These are phyloP conservation scores for Pyrrhia umbra DNA, from an alignment of 2,888 invertebrate species.

Conservation along the genomic window DNA sequence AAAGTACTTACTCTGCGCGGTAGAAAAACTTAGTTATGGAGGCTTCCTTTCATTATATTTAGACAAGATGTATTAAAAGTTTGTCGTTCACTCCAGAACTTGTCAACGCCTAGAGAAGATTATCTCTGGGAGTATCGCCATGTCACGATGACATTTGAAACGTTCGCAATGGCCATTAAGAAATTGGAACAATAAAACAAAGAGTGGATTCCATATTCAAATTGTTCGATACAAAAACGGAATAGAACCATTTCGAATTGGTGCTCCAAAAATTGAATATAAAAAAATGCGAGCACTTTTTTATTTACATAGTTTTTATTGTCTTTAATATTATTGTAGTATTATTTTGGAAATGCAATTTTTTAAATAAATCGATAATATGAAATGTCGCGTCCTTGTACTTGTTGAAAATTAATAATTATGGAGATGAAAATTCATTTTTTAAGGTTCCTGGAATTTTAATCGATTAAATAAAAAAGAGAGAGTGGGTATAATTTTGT, in stretches of 20 bases:
- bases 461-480: too few relatives aligned
- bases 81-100: slow-evolving; percentile 16
- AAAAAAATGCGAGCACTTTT: background rate
- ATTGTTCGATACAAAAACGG: background rate
- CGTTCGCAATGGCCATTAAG: slow-evolving; percentile 24
- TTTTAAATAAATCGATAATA: too few relatives aligned
- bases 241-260: background rate
- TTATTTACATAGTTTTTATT: too few relatives aligned
- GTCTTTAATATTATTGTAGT: too few relatives aligned
- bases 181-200: slow-evolving; percentile 11
- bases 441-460: too few relatives aligned
- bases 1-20: slow-evolving; percentile 37
- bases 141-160: slow-evolving; percentile 9
- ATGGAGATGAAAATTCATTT: too few relatives aligned
- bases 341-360: too few relatives aligned
- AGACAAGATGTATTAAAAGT: slow-evolving; percentile 35
- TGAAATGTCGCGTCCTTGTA: too few relatives aligned
- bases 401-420: too few relatives aligned
- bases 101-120: slow-evolving; percentile 1
- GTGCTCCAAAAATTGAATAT: background rate
- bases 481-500: too few relatives aligned
- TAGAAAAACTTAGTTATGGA: slow-evolving; percentile 40
- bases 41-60: slow-evolving; percentile 44
- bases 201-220: slow-evolving; percentile 4
- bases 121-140: slow-evolving; percentile 6